phyloP scores from a whole-genome alignment of 2,888 invertebrate species.

The Chymomyza amoena region DNA sequence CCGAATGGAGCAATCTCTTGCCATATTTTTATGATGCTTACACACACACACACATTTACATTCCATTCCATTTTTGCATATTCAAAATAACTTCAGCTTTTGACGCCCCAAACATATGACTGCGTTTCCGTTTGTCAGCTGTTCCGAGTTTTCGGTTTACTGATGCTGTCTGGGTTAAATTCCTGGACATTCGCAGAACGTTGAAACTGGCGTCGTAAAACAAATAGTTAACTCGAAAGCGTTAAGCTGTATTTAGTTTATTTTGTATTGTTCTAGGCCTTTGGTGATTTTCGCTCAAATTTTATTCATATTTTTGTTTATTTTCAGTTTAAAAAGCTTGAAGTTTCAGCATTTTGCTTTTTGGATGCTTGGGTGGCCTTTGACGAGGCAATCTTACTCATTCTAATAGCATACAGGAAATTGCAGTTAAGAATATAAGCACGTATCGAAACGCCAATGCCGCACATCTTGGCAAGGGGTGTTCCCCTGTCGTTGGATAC shows the following conservation, averaged over 20 bases:
- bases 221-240: slow-evolving; percentile 63
- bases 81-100: slow-evolving; percentile 63
- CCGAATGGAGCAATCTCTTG: slow-evolving; percentile 61
- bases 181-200: slow-evolving; percentile 60
- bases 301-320: not conserved
- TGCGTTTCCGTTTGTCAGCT: slow-evolving; percentile 69
- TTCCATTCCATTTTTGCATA: slow-evolving; percentile 63
- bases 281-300: slow-evolving; percentile 9
- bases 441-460: not conserved
- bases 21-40: slow-evolving; percentile 30
- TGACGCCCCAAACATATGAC: slow-evolving; percentile 53
- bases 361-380: not conserved
- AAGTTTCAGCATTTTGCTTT: not conserved
- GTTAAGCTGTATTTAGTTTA: slow-evolving; percentile 17
- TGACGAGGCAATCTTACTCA: not conserved
- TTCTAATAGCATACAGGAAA: not conserved
- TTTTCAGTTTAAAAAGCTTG: not conserved
- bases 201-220: slow-evolving; percentile 40
- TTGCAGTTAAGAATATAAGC: not conserved
- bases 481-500: too few relatives aligned
- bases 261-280: slow-evolving; percentile 55
- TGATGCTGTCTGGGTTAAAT: slow-evolving; percentile 22
- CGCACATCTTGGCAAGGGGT: too few relatives aligned
- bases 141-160: slow-evolving; percentile 29
- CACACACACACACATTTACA: not conserved